Conservation (phyloP, 1,140 invertebrate genomes). For the Drosophila tropicalis region DNA sequence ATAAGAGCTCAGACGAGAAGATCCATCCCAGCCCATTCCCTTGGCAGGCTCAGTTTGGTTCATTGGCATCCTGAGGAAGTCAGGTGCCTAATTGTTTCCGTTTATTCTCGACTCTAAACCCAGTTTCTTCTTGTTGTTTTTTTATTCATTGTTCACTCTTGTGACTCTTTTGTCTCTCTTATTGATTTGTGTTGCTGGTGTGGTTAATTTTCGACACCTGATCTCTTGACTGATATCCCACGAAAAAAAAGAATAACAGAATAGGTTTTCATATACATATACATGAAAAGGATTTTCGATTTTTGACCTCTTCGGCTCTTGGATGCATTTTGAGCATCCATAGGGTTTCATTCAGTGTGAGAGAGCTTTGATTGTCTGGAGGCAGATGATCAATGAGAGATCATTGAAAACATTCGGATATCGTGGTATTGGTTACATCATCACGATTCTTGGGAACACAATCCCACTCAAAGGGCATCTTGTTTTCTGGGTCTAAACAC, state of each 20-base stretch:
- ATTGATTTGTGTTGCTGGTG: slow-evolving; percentile 67
- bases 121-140: not conserved
- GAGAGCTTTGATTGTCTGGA: no score
- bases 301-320: not conserved
- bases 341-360: slow-evolving; percentile 56
- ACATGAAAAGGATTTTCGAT: slow-evolving; percentile 4
- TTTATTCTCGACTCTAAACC: slow-evolving; percentile 30
- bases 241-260: slow-evolving; percentile 23
- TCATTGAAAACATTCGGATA: not conserved
- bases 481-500: no score
- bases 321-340: slow-evolving; percentile 36
- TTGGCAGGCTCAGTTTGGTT: not conserved
- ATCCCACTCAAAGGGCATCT: not conserved
- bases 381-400: not conserved
- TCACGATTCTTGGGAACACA: not conserved
- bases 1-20: slow-evolving; percentile 21
- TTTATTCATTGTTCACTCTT: not conserved
- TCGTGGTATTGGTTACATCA: slow-evolving; percentile 8
- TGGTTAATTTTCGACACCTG: slow-evolving; percentile 75
- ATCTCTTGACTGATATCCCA: slow-evolving; percentile 59
- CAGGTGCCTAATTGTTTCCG: slow-evolving; percentile 81
- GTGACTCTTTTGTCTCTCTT: slow-evolving; percentile 33
- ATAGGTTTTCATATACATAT: slow-evolving; percentile 19
- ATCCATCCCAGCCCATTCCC: slow-evolving; percentile 17
- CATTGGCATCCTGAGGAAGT: slow-evolving; percentile 77